Conservation (phyloP, 2,113 vertebrate species). For the Burhinus oedicnemus region DNA sequence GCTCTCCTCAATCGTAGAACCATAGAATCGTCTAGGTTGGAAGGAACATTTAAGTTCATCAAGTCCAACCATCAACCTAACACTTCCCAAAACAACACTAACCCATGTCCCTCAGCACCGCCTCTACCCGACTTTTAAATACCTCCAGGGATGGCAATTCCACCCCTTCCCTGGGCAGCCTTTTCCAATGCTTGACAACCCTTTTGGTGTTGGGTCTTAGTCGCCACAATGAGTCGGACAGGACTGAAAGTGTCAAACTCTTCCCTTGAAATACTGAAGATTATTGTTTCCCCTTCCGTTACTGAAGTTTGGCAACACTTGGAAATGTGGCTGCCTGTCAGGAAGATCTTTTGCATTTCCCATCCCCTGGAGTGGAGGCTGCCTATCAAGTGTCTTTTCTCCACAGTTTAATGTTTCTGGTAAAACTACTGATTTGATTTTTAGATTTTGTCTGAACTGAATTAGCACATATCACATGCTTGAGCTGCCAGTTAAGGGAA, state of each 20-base stretch:
- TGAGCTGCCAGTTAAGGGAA: not conserved
- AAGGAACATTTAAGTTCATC: too few species aligned
- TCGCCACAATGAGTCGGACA: rapidly evolving
- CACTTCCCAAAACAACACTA: too few species aligned
- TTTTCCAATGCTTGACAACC: too few species aligned
- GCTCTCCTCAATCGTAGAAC: not conserved
- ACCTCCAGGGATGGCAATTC: too few species aligned
- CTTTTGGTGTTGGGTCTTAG: not conserved
- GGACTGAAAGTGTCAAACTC: not conserved
- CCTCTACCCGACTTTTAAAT: too few species aligned
- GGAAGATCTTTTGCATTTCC: conserved; percentile 5
- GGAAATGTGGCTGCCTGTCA: conserved; percentile 16
- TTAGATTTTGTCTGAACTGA: not conserved
- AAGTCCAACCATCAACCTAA: too few species aligned
- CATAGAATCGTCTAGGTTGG: too few species aligned
- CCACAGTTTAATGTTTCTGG: not conserved
- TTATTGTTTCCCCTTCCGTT: not conserved
- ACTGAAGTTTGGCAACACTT: not conserved
- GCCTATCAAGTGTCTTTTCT: conserved; percentile 47
- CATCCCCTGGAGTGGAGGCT: conserved; percentile 41
- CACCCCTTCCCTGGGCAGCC: too few species aligned
- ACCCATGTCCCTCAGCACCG: too few species aligned
- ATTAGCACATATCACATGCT: not conserved
- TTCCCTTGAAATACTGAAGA: not conserved
- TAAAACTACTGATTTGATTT: conserved; percentile 16